Evolutionary conservation across 2,888 invertebrate genomes (phyloP).

Genomic region (Linhomoeus sp.): DNA sequence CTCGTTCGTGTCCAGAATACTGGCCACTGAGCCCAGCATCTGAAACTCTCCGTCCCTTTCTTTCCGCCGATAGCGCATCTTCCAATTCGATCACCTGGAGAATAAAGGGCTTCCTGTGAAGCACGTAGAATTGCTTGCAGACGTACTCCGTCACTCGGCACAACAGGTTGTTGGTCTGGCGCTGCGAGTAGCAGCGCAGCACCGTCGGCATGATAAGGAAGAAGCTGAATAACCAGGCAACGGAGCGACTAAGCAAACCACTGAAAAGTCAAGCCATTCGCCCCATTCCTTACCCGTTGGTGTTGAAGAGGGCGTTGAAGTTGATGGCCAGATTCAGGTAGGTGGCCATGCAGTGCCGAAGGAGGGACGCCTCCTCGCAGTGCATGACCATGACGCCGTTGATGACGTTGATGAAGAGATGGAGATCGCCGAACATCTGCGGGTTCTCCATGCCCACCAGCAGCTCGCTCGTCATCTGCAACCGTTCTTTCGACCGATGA

Average conservation of each 20-base stretch:
- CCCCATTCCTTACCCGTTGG: constrained; percentile 50
- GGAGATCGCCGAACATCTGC: constrained; percentile 55
- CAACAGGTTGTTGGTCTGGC: constrained; percentile 54
- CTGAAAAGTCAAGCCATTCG: neutral
- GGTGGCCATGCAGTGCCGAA: constrained; percentile 84
- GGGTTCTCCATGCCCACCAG: constrained; percentile 28
- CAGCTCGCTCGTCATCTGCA: constrained; percentile 22
- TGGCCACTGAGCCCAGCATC: constrained; percentile 95
- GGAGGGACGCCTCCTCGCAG: constrained; percentile 83
- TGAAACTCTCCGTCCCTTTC: too few species aligned
- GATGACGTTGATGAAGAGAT: constrained; percentile 84
- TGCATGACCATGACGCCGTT: constrained; percentile 68
- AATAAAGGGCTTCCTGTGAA: constrained; percentile 93
- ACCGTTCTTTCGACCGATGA: too few species aligned
- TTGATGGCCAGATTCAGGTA: constrained; percentile 93
- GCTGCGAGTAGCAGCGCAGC: constrained; percentile 83
- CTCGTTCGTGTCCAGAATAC: constrained; percentile 56
- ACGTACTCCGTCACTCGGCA: constrained; percentile 91
- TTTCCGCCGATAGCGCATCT: too few species aligned
- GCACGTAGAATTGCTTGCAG: constrained; percentile 88
- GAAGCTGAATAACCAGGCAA: constrained; percentile 36
- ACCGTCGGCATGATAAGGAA: constrained; percentile 91
- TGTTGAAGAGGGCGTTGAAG: constrained; percentile 94
- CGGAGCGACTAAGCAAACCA: neutral
- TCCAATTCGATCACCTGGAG: too few species aligned